Percentiles rank a stretch among this genome's conserved stretches.
Conservation (phyloP, 2,113 vertebrate genomes). For the Anolis sagrei region DNA sequence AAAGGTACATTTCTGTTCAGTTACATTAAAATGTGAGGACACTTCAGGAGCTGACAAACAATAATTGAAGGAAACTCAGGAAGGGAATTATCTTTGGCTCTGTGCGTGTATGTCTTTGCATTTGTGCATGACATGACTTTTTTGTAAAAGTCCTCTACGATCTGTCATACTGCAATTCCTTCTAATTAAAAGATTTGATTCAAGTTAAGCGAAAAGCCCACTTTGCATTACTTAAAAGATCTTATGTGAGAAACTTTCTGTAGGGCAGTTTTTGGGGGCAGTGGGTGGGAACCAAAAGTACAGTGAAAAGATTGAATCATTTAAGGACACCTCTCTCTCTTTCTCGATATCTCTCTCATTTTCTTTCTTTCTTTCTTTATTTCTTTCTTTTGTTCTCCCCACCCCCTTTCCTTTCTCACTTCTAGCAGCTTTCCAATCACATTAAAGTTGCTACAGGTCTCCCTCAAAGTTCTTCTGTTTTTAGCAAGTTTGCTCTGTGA, state of each 20-base stretch:
- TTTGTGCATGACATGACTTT: not conserved
- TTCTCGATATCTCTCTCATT: not conserved
- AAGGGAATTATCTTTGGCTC: not conserved
- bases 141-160: not conserved
- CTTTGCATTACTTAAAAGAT: constrained; percentile 6
- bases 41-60: constrained; percentile 8
- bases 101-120: not conserved
- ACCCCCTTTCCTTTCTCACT: constrained; percentile 10
- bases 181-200: constrained; percentile 19
- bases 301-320: not conserved
- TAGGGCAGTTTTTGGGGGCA: not conserved
- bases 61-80: not conserved
- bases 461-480: not conserved
- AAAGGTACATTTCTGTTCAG: not conserved
- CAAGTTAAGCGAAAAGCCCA: not conserved
- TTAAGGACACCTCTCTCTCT: not conserved
- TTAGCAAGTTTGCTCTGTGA: constrained; percentile 36
- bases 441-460: not conserved
- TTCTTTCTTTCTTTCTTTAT: not conserved
- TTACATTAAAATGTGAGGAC: constrained; percentile 13
- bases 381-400: not conserved
- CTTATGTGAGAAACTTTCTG: not conserved
- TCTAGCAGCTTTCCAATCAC: constrained; percentile 13
- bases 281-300: too few species aligned
- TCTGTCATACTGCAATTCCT: not conserved